These are phyloP conservation scores for Psophia crepitans DNA, from an alignment of 2,113 vertebrate species.

Conservation along the genomic window DNA sequence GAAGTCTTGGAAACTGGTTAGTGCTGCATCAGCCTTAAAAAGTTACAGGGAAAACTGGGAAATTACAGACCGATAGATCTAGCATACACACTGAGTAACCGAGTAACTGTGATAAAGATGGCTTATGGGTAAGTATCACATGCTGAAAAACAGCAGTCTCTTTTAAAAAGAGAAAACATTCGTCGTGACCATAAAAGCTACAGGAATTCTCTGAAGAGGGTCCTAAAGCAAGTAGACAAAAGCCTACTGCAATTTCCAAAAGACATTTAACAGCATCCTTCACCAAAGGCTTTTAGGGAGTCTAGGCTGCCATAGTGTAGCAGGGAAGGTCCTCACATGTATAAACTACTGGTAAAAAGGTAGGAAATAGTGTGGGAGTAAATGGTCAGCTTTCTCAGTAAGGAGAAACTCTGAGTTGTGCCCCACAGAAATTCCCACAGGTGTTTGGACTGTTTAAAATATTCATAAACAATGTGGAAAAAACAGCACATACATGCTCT, in stretches of 20 bases:
- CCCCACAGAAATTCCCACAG: not conserved
- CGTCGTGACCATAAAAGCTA: not conserved
- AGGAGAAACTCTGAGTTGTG: not conserved
- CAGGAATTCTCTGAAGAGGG: not conserved
- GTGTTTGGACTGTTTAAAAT: not conserved
- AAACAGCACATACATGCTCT: not conserved
- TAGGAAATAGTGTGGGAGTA: not conserved
- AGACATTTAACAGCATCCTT: not conserved
- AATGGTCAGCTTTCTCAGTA: not conserved
- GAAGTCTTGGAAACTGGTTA: not conserved
- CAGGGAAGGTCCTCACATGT: not conserved
- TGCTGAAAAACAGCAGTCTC: not conserved
- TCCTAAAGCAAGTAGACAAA: not conserved
- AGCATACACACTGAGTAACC: not conserved
- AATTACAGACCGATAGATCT: not conserved
- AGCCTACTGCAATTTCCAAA: not conserved
- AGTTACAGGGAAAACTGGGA: not conserved
- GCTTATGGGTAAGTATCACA: not conserved
- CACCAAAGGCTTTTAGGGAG: not conserved
- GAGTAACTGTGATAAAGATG: not conserved
- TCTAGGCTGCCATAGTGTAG: not conserved
- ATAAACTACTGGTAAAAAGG: not conserved
- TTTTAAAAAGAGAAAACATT: not conserved
- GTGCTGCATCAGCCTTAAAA: not conserved
- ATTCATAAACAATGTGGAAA: not conserved